These are phyloP conservation scores for Yponomeuta evonymella DNA, from an alignment of 2,888 invertebrate species.

Conservation along the genomic window DNA sequence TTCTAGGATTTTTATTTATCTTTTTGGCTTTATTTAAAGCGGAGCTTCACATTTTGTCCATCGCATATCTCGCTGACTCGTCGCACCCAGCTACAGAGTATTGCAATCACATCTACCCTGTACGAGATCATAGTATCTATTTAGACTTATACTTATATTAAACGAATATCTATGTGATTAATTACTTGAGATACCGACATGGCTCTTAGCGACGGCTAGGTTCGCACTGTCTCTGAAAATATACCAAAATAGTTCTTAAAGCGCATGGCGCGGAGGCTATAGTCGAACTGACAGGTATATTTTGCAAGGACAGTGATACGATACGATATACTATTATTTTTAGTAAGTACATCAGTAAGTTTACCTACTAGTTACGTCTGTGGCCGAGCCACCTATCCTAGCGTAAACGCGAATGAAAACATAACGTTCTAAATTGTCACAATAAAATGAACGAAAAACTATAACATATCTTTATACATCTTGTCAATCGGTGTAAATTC, in stretches of 20 bases:
- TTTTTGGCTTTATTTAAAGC: neutral
- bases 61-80: conserved; percentile 31
- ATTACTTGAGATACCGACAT: conserved; percentile 44
- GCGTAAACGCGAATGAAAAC: conserved; percentile 66
- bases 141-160: conserved; percentile 54
- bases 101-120: conserved; percentile 72
- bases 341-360: conserved; percentile 40
- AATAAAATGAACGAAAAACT: conserved; percentile 66
- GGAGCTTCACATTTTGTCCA: neutral
- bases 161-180: conserved; percentile 62
- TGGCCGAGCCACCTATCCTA: conserved; percentile 71
- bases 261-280: neutral
- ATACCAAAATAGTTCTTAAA: neutral
- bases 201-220: conserved; percentile 49
- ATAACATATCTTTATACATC: conserved; percentile 56
- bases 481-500: conserved; percentile 61
- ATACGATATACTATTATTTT: conserved; percentile 32
- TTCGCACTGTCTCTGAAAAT: conserved; percentile 13
- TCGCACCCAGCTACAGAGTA: conserved; percentile 66
- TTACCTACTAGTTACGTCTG: conserved; percentile 55
- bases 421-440: conserved; percentile 65
- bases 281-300: neutral
- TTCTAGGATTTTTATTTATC: neutral
- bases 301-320: conserved; percentile 25
- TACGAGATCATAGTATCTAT: conserved; percentile 69